Conservation (phyloP, 1,140 invertebrate species). For the Pseudomyrmex dendroicus region DNA sequence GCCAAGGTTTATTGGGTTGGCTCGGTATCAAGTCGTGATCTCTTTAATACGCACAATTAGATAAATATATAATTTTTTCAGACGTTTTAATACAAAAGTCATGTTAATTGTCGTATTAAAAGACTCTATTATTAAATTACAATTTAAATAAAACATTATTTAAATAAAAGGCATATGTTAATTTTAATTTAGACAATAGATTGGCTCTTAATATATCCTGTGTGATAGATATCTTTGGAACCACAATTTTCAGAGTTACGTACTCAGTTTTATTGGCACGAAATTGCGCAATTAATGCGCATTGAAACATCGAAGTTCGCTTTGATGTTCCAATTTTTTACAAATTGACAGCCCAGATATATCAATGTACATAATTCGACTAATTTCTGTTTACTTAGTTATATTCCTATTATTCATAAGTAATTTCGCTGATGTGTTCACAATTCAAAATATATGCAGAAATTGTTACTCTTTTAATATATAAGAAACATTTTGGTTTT, state of each 20-base stretch:
- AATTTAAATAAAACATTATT: background rate
- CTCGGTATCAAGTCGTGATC: slow-evolving; percentile 67
- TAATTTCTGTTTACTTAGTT: background rate
- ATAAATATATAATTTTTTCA: background rate
- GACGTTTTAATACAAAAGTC: background rate
- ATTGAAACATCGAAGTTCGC: no score
- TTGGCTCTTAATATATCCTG: no score
- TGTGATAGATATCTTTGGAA: no score
- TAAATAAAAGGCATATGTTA: background rate
- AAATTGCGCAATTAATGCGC: no score
- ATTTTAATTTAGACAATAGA: background rate
- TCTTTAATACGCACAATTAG: background rate
- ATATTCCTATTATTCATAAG: slow-evolving; percentile 21
- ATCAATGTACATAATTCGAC: slow-evolving; percentile 10
- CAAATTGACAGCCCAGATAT: background rate
- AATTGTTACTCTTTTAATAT: background rate
- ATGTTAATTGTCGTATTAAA: no score
- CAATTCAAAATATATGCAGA: background rate
- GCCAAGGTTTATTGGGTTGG: slow-evolving; percentile 67
- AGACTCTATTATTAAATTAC: background rate
- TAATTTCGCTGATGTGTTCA: background rate
- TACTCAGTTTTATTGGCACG: no score
- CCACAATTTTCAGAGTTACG: no score
- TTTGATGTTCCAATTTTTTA: background rate
- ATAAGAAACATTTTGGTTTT: background rate